These are phyloP conservation scores for Spicauda simplicius DNA, from an alignment of 2,888 invertebrate genomes.

Conservation along the genomic window DNA sequence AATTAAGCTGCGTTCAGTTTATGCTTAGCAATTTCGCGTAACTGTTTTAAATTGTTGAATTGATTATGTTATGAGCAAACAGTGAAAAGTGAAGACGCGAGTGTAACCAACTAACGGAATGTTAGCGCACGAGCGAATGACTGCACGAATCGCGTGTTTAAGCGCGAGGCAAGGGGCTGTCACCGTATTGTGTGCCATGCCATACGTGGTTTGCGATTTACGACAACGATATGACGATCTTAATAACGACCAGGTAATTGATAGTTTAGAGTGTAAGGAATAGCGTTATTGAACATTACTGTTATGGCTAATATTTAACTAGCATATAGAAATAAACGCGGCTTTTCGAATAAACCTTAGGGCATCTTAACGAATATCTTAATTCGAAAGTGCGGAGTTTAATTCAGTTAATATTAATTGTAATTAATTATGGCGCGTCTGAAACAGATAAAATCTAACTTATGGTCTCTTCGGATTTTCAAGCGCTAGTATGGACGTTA, in stretches of 20 bases:
- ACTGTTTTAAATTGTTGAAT: slow-evolving; percentile 42
- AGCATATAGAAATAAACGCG: no score
- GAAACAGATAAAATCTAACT: no score
- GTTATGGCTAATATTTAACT: no score
- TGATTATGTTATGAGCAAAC: slow-evolving; percentile 57
- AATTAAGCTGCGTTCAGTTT: neutral
- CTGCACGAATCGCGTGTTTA: slow-evolving; percentile 53
- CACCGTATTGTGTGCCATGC: slow-evolving; percentile 63
- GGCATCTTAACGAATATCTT: no score
- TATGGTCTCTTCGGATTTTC: no score
- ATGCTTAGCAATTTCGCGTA: slow-evolving; percentile 35
- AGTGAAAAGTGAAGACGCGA: slow-evolving; percentile 54
- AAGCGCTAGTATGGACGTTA: no score
- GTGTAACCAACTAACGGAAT: slow-evolving; percentile 69
- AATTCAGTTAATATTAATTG: no score
- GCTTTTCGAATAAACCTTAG: no score
- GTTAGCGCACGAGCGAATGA: slow-evolving; percentile 65
- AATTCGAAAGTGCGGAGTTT: no score
- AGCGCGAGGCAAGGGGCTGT: slow-evolving; percentile 55
- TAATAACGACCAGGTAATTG: neutral
- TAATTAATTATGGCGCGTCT: no score
- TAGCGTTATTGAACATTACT: no score
- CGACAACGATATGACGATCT: slow-evolving; percentile 28
- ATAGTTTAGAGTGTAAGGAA: no score
- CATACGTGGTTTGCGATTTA: slow-evolving; percentile 41